These are phyloP conservation scores for Trichoplusia ni DNA, from an alignment of 1,140 invertebrate genomes.

Conservation along the genomic window DNA sequence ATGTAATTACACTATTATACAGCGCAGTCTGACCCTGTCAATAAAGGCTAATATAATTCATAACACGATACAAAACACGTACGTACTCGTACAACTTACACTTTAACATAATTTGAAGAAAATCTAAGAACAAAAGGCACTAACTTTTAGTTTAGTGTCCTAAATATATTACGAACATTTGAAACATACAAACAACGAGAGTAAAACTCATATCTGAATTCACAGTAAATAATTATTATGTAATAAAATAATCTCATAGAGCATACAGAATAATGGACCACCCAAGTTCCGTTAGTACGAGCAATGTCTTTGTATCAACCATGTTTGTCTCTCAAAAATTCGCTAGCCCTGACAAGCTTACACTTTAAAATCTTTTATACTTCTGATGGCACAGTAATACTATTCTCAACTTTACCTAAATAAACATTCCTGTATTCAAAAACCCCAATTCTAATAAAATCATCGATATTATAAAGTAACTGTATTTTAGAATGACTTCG, in stretches of 20 bases:
- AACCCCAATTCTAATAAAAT: slow-evolving; percentile 3
- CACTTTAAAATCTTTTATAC: neutral
- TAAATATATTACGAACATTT: slow-evolving; percentile 20
- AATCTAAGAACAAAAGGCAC: slow-evolving; percentile 42
- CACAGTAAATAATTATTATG: slow-evolving; percentile 15
- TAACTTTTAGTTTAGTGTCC: slow-evolving; percentile 33
- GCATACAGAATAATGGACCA: neutral
- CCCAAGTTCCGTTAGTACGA: neutral
- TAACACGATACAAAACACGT: slow-evolving; percentile 40
- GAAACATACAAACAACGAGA: slow-evolving; percentile 12
- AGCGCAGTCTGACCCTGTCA: slow-evolving; percentile 77
- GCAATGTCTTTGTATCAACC: neutral
- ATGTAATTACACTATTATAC: slow-evolving; percentile 75
- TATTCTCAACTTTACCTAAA: slow-evolving; percentile 15
- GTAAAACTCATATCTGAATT: slow-evolving; percentile 3
- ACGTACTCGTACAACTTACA: slow-evolving; percentile 8
- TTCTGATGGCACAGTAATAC: slow-evolving; percentile 5
- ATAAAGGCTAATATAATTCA: slow-evolving; percentile 73
- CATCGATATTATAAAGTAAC: slow-evolving; percentile 18
- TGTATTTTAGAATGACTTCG: neutral
- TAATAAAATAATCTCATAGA: neutral
- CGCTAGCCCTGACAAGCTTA: neutral
- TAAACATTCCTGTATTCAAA: slow-evolving; percentile 10
- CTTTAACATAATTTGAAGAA: slow-evolving; percentile 28
- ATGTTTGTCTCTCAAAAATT: neutral